Percentiles rank a stretch among this genome's conserved stretches.
phyloP scores from a whole-genome alignment of 2,888 invertebrate species.

The Catocala fraxini region DNA sequence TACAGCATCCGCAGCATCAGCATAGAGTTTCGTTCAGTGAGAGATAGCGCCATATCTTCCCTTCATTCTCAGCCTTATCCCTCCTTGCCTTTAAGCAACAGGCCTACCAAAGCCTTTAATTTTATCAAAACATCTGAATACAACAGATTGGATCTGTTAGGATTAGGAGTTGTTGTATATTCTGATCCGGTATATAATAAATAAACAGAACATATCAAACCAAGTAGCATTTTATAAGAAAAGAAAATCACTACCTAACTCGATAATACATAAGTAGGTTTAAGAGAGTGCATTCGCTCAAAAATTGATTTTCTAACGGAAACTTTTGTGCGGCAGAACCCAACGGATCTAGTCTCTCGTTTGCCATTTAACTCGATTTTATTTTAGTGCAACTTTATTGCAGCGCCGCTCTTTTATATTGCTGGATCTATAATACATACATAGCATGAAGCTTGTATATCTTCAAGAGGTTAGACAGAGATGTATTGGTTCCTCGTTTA shows the following conservation, averaged over 20 bases:
- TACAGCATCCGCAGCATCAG: too few species aligned
- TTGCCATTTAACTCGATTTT: constrained; percentile 48
- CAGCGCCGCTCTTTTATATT: constrained; percentile 26
- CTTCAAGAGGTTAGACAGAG: too few species aligned
- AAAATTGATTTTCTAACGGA: constrained; percentile 49
- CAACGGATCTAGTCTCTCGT: constrained; percentile 35
- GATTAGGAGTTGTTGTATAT: not conserved
- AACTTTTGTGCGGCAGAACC: constrained; percentile 40
- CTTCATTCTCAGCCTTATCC: too few species aligned
- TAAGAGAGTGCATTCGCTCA: constrained; percentile 47
- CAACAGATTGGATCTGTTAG: too few species aligned
- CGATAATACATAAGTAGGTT: constrained; percentile 25
- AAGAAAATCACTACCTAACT: constrained; percentile 37
- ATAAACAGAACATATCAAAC: not conserved
- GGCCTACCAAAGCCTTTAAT: too few species aligned
- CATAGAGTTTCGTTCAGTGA: too few species aligned
- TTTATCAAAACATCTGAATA: too few species aligned
- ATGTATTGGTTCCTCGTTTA: too few species aligned
- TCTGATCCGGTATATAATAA: not conserved
- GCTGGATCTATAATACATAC: too few species aligned
- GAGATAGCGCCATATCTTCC: too few species aligned
- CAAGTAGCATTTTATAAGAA: constrained; percentile 16
- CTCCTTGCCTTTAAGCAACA: too few species aligned
- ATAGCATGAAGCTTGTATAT: too few species aligned
- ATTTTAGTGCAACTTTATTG: constrained; percentile 48